Evolutionary conservation across 1,140 invertebrate genomes (phyloP), one percentile per base, ranked within the genome.

Genomic region (Drosophila truncata): DNA sequence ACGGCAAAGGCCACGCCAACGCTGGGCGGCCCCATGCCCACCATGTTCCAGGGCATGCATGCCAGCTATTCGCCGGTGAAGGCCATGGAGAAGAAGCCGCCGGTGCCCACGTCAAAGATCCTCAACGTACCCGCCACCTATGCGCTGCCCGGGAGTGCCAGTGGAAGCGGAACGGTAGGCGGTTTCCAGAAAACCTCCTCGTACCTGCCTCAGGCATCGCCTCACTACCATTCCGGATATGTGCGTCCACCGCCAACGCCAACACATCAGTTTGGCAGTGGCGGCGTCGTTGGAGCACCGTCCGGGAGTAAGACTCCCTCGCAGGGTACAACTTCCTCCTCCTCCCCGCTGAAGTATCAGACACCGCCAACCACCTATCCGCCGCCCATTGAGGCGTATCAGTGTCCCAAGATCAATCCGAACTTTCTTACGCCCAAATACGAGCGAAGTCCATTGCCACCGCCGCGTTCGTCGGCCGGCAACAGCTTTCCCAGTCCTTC

Each of bases 341-440:
- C 67, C 6, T 83, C 91, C 0, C 91, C 91, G 11, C 35, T 92
- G 2, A 92, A 92, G 52, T 92, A 92, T 49, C 91, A 91, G 50
- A 91, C 91, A 11, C 78, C 91, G 25, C 90, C 91, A 41, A 91
- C 90, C 11, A 92, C 90, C 8, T 92, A 92, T 81, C 91, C 91
- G 52, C 87, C 91, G 5, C 91, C 91, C 54, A 92, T 92, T n/a
- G 91, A 92, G 60, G 91, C 91, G 25, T 92, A 91, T 72, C 91
- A 92, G 18, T 92, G 91, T 62, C 91, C 91, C 47, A 92, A 92
- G 66, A 92, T 92, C 2, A 92, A 92, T 75, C 91, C 91, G 0
- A 92, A 92, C 57, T 92, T 92, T 71, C 39, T 92, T 14, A 92
- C 91, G 37, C 91, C 91, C 20, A 92, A 92, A 69, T 92, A 92